Conservation (phyloP, 2,797 vertebrate genomes). For the Neosalanx taihuensis region DNA sequence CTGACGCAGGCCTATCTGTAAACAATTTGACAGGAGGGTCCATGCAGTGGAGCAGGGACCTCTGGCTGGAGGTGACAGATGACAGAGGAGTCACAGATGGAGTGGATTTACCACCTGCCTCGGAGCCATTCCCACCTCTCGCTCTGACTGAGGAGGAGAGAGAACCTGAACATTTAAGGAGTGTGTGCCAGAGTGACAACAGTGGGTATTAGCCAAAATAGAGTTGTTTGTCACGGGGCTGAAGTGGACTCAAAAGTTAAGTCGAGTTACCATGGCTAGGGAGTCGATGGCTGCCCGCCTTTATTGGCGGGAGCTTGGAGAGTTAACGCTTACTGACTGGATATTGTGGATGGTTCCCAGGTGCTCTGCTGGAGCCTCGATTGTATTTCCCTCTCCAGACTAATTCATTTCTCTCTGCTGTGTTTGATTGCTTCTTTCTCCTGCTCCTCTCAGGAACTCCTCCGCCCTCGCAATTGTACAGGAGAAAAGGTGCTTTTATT, state of each 20-base stretch:
- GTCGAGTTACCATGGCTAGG: not conserved
- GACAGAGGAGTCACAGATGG: slow-evolving; percentile 39
- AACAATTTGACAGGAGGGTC: no score
- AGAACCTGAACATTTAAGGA: slow-evolving; percentile 6
- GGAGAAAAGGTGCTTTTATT: not conserved
- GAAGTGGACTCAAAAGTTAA: not conserved
- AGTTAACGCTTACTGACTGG: not conserved
- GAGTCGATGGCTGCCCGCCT: not conserved
- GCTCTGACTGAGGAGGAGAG: slow-evolving; percentile 1
- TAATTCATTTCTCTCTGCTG: slow-evolving; percentile 18
- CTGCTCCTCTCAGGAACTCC: slow-evolving; percentile 1
- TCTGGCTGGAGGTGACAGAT: slow-evolving; percentile 43
- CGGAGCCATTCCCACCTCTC: slow-evolving; percentile 21
- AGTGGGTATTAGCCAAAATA: slow-evolving; percentile 13
- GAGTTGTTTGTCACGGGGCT: not conserved
- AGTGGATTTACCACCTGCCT: slow-evolving; percentile 46
- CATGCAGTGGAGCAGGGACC: slow-evolving; percentile 5
- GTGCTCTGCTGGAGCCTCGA: slow-evolving; percentile 7
- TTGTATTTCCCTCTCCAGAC: slow-evolving; percentile 24
- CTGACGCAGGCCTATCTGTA: no score
- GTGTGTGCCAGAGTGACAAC: not conserved
- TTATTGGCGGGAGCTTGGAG: not conserved
- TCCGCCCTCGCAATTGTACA: not conserved
- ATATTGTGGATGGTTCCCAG: slow-evolving; percentile 14
- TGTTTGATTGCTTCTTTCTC: slow-evolving; percentile 27